phyloP scores from a whole-genome alignment of 2,113 vertebrate genomes.

The Rhizomys pruinosus region DNA sequence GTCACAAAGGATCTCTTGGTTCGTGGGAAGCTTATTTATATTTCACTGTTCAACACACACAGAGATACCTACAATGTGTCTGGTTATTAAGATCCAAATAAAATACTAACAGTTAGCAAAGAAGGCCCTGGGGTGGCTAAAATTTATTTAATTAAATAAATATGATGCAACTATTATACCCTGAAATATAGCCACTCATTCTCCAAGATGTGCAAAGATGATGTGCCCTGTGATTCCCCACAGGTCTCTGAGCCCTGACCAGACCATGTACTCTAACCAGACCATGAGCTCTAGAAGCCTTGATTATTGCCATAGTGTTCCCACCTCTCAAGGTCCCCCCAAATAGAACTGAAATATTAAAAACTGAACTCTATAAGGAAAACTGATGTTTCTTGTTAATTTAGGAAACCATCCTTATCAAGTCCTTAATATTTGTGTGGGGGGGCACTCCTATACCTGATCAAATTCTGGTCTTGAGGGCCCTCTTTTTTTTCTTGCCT shows the following conservation, averaged over 20 bases:
- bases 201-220: not conserved
- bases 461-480: not conserved
- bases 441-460: not conserved
- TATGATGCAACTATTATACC: not conserved
- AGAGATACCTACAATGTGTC: not conserved
- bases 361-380: not conserved
- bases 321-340: not conserved
- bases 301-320: not conserved
- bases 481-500: not conserved
- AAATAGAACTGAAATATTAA: conserved; percentile 11
- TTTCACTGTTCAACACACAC: not conserved
- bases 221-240: not conserved
- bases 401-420: conserved; percentile 22
- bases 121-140: not conserved
- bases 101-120: not conserved
- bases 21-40: not conserved
- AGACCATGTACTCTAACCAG: not conserved
- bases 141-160: not conserved
- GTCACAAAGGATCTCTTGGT: conserved; percentile 74
- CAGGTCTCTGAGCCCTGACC: not conserved
- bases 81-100: not conserved
- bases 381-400: not conserved
- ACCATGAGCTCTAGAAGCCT: not conserved
- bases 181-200: not conserved
- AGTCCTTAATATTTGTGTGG: conserved; percentile 21